Evolutionary conservation across 2,113 vertebrate genomes (phyloP), one percentile per base, ranked within the genome.

Genomic region (Podarcis raffonei): DNA sequence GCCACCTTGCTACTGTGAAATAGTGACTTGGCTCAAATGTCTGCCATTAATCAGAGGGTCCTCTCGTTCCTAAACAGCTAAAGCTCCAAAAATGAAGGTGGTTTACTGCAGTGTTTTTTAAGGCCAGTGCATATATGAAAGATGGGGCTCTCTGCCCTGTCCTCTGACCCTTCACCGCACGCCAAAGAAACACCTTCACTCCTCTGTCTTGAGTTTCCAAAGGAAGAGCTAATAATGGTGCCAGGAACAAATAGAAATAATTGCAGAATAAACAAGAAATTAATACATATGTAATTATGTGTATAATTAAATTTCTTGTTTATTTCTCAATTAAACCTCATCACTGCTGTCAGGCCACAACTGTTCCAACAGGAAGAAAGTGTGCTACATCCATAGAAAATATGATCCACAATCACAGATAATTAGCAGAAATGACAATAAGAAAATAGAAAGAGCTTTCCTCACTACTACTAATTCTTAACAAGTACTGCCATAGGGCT

Each of bases 181-280:
- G 81, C 32, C 37, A 77, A 62, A 27, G 85, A 87, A 93, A 94
- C 92, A 92, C 48, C 89, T 66, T 66, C 75, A 87, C 86, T 87
- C 80, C 89, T 90, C 76, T 91, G 78, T 12, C 35, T 1, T 72
- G 53, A 84, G n/a, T 88, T 91, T 93, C 82, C 39, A 78, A 90
- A 86, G 84, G 91, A 93, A 89, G 16, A 94, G 90, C 87, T 94
- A 94, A 92, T 93, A 93, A 92, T 53, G 81, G 62, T 94, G 89
- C 87, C 89, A 91, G 90, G 85, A 92, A 90, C 88, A 95, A 92
- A 94, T 83, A 27, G 85, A 78, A 86, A 78, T 78, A 86, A 78
- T 79, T 86, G 39, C 85, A 86, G 75, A 86, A 86, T 86, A 86
- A 86, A 86, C 75, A 48, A 78, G 37, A 76, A 86, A 86, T 86